phyloP scores from a whole-genome alignment of 2,888 invertebrate species.

The Punctoribates punctum region DNA sequence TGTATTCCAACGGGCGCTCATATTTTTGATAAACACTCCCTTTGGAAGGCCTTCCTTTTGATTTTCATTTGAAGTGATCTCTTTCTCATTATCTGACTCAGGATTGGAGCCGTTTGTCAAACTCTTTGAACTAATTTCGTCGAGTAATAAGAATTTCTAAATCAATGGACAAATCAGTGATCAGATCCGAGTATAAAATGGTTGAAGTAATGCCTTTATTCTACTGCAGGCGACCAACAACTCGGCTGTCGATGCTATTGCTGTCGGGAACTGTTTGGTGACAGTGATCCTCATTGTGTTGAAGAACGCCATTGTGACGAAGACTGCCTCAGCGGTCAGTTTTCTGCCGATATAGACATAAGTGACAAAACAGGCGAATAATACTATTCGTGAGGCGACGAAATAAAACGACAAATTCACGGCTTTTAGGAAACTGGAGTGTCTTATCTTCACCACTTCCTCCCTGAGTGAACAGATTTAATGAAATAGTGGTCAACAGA shows the following conservation, averaged over 20 bases:
- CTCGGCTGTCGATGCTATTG: slow-evolving; percentile 74
- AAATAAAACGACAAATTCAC: slow-evolving; percentile 64
- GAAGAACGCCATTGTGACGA: slow-evolving; percentile 81
- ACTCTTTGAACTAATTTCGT: not conserved
- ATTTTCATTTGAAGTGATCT: not conserved
- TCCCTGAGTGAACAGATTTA: slow-evolving; percentile 53
- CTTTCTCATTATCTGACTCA: no score
- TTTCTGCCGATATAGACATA: slow-evolving; percentile 64
- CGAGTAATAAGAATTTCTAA: slow-evolving; percentile 19
- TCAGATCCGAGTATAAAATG: no score
- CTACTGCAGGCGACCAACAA: slow-evolving; percentile 69
- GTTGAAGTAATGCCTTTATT: slow-evolving; percentile 53
- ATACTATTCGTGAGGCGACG: slow-evolving; percentile 71
- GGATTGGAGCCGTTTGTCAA: not conserved
- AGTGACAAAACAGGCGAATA: slow-evolving; percentile 73
- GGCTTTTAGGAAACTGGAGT: slow-evolving; percentile 63
- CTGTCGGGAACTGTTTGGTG: slow-evolving; percentile 79
- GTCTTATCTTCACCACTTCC: slow-evolving; percentile 65
- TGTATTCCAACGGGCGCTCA: not conserved
- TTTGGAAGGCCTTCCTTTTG: not conserved
- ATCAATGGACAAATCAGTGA: no score
- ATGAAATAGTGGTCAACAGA: not conserved
- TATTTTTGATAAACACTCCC: not conserved
- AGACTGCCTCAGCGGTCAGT: slow-evolving; percentile 69
- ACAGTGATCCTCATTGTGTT: slow-evolving; percentile 72